Evolutionary conservation across 2,888 invertebrate genomes (phyloP), one percentile per base, ranked within the genome.

Genomic region (Andrena chrysosceles): DNA sequence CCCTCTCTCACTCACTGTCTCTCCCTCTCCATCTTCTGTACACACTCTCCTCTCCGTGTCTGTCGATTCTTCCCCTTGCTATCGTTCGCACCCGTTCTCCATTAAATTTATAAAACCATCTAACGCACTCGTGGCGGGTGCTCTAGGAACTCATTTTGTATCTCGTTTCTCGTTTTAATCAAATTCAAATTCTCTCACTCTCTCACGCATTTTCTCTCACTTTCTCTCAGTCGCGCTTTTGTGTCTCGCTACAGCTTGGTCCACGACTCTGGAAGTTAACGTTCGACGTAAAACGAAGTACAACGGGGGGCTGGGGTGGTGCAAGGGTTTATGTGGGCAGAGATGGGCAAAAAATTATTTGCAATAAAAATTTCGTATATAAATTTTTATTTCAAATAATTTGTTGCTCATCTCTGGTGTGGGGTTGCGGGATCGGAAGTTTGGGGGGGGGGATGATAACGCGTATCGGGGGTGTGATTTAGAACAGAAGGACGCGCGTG

Each of bases 171-270:
- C 56, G 20, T 33, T 49, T 23, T 68, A 68, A 20, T 67, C 49
- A 26, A 35, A 35, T 35, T 66, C 20, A n/a, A 52, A 68, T 69
- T 82, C 29, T 59, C 78, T 59, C 73, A 56, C 75, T 71, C 75
- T 67, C 48, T 74, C 60, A 70, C 63, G 59, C 69, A 75, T 77
- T 66, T 74, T 56, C 63, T 85, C 49, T 63, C 42, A 64, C 49
- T 63, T 52, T 33, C 70, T 73, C 77, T 33, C 82, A 63, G 71
- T 76, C 60, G 68, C 66, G 70, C 72, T 63, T 81, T 81, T 64
- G 81, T 75, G 82, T 77, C 76, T 87, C 54, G 79, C 76, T 87
- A 87, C 74, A 85, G 54, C 77, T 91, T 91, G 91, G 91, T 91
- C 91, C 90, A 91, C 88, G 83, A 81, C 83, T 87, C 80, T 89